Evolutionary conservation across 2,797 vertebrate genomes (phyloP).

Genomic region (Danio albolineatus): DNA sequence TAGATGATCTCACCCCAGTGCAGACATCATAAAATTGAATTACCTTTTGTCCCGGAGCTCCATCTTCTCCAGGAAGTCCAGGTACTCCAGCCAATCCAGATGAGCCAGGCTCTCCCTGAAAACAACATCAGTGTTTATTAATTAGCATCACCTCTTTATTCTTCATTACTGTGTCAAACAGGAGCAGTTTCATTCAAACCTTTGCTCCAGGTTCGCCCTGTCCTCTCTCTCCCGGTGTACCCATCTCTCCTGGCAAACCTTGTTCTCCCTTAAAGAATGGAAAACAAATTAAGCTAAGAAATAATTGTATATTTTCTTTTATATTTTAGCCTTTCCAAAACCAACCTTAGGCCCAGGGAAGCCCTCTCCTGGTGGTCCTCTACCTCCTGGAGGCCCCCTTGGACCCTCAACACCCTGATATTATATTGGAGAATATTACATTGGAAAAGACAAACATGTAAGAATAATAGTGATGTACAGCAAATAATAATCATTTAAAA

Average conservation of each 20-base stretch:
- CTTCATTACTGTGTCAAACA: not conserved
- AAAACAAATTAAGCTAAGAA: not conserved
- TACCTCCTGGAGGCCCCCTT: conserved; percentile 82
- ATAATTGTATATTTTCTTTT: not conserved
- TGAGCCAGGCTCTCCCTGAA: conserved; percentile 87
- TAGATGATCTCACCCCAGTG: not conserved
- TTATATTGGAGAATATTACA: conserved; percentile 20
- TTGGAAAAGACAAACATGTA: not conserved
- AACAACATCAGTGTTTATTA: conserved; percentile 13
- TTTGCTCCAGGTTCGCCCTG: conserved; percentile 84
- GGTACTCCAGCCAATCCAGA: conserved; percentile 86
- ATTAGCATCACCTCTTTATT: not conserved
- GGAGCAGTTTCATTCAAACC: conserved; percentile 72
- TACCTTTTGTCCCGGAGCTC: conserved; percentile 91
- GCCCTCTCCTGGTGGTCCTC: conserved; percentile 87
- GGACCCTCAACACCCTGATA: conserved; percentile 86
- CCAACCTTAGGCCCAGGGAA: conserved; percentile 87
- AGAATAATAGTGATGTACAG: not conserved
- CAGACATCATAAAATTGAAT: not conserved
- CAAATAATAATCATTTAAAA: not conserved
- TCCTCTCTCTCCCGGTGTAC: conserved; percentile 83
- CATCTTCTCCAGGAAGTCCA: conserved; percentile 91
- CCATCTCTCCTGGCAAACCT: conserved; percentile 88
- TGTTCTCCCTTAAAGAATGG: conserved; percentile 79
- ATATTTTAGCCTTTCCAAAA: conserved; percentile 30